Percentiles rank a stretch among this genome's conserved stretches.
These are phyloP conservation scores for Drosophila mayri DNA, from an alignment of 1,140 invertebrate genomes.

Conservation along the genomic window DNA sequence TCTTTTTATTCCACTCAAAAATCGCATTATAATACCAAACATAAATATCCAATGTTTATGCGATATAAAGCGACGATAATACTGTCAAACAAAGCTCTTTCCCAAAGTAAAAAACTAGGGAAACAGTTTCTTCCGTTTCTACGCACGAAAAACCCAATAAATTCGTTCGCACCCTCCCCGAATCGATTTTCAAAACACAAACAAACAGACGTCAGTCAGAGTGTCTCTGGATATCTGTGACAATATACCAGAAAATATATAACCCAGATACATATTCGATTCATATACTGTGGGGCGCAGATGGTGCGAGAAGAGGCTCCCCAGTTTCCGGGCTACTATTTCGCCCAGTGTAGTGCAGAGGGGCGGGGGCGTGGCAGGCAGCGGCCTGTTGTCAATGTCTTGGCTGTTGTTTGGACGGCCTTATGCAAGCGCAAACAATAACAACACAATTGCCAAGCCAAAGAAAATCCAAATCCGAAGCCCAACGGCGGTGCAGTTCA, in stretches of 20 bases:
- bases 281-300: neutral
- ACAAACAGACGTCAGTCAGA: conserved; percentile 18
- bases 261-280: neutral
- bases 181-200: conserved; percentile 10
- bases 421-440: conserved; percentile 51
- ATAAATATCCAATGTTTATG: neutral
- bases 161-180: conserved; percentile 1
- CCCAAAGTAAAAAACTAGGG: neutral
- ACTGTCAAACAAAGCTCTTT: neutral
- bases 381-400: conserved; percentile 59
- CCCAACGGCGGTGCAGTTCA: conserved; percentile 49
- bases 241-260: conserved; percentile 5
- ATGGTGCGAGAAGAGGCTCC: neutral
- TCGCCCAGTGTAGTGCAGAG: conserved; percentile 6
- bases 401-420: conserved; percentile 27
- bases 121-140: neutral
- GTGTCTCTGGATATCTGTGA: conserved; percentile 3
- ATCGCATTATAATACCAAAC: neutral
- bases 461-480: conserved; percentile 44
- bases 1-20: neutral
- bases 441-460: conserved; percentile 47
- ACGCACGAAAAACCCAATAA: neutral
- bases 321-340: conserved; percentile 2
- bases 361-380: neutral
- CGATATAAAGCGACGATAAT: neutral